phyloP scores from a whole-genome alignment of 2,113 vertebrate genomes.

The Edolisoma coerulescens region DNA sequence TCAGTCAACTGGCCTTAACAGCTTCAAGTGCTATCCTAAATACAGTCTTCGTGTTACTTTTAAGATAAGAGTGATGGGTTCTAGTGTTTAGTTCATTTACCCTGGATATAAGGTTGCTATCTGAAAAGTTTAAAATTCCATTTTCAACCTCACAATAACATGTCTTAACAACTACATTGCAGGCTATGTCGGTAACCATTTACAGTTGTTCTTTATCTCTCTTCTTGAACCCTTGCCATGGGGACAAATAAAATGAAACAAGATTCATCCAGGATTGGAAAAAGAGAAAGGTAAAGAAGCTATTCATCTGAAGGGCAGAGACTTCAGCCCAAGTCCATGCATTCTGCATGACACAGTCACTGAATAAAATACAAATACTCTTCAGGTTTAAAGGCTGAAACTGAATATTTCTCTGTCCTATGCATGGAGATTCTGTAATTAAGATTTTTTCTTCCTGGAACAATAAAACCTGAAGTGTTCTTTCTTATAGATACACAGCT shows the following conservation, averaged over 20 bases:
- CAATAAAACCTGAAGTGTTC: neutral
- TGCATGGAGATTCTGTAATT: neutral
- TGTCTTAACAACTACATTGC: neutral
- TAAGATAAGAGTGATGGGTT: neutral
- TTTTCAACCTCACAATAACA: neutral
- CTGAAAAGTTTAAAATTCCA: neutral
- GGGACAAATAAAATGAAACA: neutral
- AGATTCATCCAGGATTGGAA: neutral
- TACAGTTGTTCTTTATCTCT: neutral
- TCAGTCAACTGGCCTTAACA: neutral
- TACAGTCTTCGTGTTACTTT: neutral
- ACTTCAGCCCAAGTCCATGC: neutral
- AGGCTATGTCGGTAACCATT: neutral
- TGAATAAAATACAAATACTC: neutral
- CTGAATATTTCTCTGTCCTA: neutral
- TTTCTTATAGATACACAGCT: neutral
- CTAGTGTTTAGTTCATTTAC: neutral
- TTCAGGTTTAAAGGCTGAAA: neutral
- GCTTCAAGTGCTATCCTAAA: neutral
- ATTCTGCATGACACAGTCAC: neutral
- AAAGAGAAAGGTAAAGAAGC: neutral
- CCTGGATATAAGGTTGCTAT: neutral
- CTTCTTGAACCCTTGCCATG: neutral
- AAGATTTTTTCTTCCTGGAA: neutral
- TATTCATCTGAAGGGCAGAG: neutral